Evolutionary conservation across 2,888 invertebrate genomes (phyloP), one percentile per base, ranked within the genome.

Genomic region (Epistrophe eligans): DNA sequence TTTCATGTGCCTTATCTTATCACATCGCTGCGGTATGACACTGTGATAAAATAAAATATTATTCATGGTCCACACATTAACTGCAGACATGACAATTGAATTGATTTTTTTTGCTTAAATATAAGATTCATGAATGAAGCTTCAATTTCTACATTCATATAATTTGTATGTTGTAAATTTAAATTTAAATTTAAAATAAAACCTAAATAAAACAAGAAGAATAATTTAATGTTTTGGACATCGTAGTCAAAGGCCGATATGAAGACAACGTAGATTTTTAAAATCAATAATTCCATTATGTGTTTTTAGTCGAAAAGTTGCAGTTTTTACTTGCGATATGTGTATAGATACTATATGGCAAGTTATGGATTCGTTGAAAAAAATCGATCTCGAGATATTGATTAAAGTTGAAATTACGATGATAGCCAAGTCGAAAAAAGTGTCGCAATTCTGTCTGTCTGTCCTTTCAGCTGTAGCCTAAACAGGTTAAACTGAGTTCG

Each of bases 1-100:
- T 40, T 62, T 62, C 24, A 62, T 62, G 13, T 43, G 24, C 15
- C 24, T 45, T 66, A 66, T 66, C 66, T 66, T 66, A 66, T 66
- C 62, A 48, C 17, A 66, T 32, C 11, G n/a, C 11, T 66, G 32
- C 17, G 45, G 66, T 45, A 64, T 64, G 64, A 45, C 28, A 64
- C 11, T 66, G 10, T 35, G 66, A 48, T 45, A 66, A 32, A 48
- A 28, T 17, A 48, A 48, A 48, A 43, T 15, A 45, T 8, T 2
- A 43, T 43, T 62, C 24, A 43, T 43, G 24, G 15, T 62, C 15
- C 62, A 62, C 43, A 55, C 15, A 24, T 24, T 24, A 17, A 6
- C 43, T 9, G 24, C 9, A 43, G 24, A 62, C 4, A 15, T 19
- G 62, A 43, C 15, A 62, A 62, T 62, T 40, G 7, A 62, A 62